phyloP scores from a whole-genome alignment of 1,140 invertebrate species.

The Phymastichus coffea region DNA sequence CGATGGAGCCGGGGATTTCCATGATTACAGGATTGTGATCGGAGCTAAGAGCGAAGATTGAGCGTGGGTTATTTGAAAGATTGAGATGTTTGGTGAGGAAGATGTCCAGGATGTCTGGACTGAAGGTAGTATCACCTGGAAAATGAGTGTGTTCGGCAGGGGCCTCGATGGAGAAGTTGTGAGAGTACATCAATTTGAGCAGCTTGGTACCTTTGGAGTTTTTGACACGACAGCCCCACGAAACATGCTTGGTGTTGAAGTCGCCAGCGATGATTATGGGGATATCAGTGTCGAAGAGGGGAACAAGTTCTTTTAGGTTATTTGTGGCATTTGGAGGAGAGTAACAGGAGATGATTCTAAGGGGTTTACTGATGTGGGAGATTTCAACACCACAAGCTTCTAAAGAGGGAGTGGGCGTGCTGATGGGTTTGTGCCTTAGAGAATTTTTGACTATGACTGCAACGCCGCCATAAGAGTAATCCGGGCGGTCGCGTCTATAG shows the following conservation, averaged over 20 bases:
- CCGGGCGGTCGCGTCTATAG: background rate
- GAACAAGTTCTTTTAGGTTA: too few relatives aligned
- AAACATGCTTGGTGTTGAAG: background rate
- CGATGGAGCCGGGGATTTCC: background rate
- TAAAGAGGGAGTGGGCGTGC: background rate
- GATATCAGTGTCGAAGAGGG: too few relatives aligned
- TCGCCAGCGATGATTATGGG: too few relatives aligned
- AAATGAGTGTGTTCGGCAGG: constrained; percentile 1
- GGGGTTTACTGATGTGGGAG: background rate
- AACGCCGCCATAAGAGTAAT: background rate
- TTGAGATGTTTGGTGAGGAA: constrained; percentile 13
- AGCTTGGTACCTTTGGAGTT: too few relatives aligned
- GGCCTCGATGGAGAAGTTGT: constrained; percentile 2
- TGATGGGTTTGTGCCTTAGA: constrained; percentile 5
- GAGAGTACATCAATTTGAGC: background rate
- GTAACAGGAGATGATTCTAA: background rate
- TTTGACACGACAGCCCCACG: background rate
- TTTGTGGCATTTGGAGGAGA: too few relatives aligned
- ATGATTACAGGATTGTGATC: constrained; percentile 13
- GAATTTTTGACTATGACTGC: background rate
- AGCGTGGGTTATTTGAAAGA: background rate
- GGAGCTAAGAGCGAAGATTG: background rate
- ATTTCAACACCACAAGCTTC: background rate
- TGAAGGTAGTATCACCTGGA: background rate
- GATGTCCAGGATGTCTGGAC: constrained; percentile 19